Evolutionary conservation across 2,797 vertebrate species (phyloP), one percentile per base, ranked within the genome.

Genomic region (Sebastes matsubarae): DNA sequence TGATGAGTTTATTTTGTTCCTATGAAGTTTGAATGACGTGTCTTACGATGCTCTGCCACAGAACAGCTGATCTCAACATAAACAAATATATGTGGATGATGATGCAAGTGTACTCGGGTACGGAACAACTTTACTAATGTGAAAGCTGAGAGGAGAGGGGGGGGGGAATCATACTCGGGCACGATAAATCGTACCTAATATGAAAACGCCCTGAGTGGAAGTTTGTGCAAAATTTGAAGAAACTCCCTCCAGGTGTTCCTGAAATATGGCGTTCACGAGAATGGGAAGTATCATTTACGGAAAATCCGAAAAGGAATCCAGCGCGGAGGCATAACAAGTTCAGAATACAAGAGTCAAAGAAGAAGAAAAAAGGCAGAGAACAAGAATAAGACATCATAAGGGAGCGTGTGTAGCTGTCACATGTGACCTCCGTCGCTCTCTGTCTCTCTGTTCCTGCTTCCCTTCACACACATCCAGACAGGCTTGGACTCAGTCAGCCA

Each of bases 401-500:
- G 65, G 67, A 78, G 74, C 2, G 36, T 59, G 66, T 18, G 66
- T 18, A 70, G 88, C 83, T 68, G 85, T 81, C 85, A 87, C 87
- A 75, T 75, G 66, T 72, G 84, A 81, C 74, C 57, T 68, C 11
- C 4, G 32, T 38, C 72, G 25, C 68, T 82, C 52, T 73, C 80
- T 83, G 81, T 11, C 1, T 86, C 87, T 72, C 75, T 63, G 75
- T 65, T 78, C 81, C 81, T 80, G 71, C 68, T 87, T 85, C 84
- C 79, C 81, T 70, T 87, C 80, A 80, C 72, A 87, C 82, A 82
- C 88, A 77, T 79, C 80, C 74, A 87, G 54, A 69, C 81, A 75
- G 81, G 63, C 68, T 68, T 79, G 88, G 77, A 85, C 88, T 91
- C 88, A 80, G 91, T 78, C 78, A 83, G 88, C 90, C 93, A 85